phyloP scores from a whole-genome alignment of 2,113 vertebrate species.

The Hypocryptadius cinnamomeus region DNA sequence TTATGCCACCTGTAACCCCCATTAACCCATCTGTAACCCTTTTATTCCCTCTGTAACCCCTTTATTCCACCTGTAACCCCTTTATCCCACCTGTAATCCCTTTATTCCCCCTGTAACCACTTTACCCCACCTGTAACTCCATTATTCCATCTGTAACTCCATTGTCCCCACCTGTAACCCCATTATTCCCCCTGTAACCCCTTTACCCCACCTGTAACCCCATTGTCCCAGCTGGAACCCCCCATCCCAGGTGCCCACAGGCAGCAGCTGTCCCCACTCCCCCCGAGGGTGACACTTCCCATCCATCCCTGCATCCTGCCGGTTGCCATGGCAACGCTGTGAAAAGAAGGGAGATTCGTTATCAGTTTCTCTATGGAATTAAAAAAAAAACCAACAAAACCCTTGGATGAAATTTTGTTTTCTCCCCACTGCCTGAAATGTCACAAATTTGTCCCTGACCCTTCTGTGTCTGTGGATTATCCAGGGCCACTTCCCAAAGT shows the following conservation, averaged over 20 bases:
- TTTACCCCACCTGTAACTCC: too few relatives aligned
- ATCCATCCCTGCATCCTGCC: neutral
- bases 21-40: too few relatives aligned
- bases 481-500: neutral
- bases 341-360: neutral
- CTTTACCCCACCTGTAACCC: too few relatives aligned
- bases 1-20: too few relatives aligned
- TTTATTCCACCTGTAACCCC: too few relatives aligned
- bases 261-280: neutral
- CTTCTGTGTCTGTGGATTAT: neutral
- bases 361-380: slow-evolving; percentile 4
- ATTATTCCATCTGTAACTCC: too few relatives aligned
- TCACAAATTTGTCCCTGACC: neutral
- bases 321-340: slow-evolving; percentile 20
- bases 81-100: too few relatives aligned
- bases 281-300: neutral
- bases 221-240: neutral
- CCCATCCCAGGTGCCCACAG: rapidly evolving
- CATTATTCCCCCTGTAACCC: too few relatives aligned
- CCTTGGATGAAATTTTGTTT: neutral
- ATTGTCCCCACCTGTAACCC: too few relatives aligned
- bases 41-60: too few relatives aligned
- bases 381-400: neutral
- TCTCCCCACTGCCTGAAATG: neutral
- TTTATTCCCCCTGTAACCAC: too few relatives aligned